A percentile compares a stretch with the other conserved stretches of the same genome.
Evolutionary conservation across 2,888 invertebrate species (phyloP).

Genomic region (Drosophila subsilvestris): DNA sequence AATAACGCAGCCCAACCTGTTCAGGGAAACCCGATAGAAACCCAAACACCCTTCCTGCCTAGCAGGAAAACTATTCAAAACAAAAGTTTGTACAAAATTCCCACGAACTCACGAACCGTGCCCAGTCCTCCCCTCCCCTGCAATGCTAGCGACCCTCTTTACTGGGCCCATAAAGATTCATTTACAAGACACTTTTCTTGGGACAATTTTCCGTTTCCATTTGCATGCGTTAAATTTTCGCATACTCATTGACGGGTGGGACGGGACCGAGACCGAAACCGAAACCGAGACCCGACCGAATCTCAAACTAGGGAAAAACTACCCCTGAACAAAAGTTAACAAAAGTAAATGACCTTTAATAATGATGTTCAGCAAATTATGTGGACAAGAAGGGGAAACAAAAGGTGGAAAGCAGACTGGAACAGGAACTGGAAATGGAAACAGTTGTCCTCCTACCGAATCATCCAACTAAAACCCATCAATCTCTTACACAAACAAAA

Average conservation of each 20-base stretch:
- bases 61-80: conserved; percentile 22
- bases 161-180: conserved; percentile 53
- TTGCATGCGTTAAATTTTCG: conserved; percentile 50
- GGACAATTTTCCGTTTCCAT: conserved; percentile 46
- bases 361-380: conserved; percentile 60
- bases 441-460: conserved; percentile 36
- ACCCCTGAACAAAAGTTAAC: conserved; percentile 55
- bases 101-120: conserved; percentile 54
- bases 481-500: conserved; percentile 30
- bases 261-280: conserved; percentile 11
- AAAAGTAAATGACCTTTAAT: conserved; percentile 66
- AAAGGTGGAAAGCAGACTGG: conserved; percentile 10
- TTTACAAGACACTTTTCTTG: conserved; percentile 55
- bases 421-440: conserved; percentile 16
- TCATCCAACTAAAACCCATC: conserved; percentile 34
- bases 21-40: conserved; percentile 31
- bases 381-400: conserved; percentile 36
- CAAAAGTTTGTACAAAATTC: conserved; percentile 49
- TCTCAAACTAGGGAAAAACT: conserved; percentile 41
- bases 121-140: background rate
- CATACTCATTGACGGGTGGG: conserved; percentile 43
- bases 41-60: conserved; percentile 28
- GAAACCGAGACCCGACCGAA: conserved; percentile 6
- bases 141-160: conserved; percentile 30
- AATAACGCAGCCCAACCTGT: conserved; percentile 45